A percentile compares a stretch with the other conserved stretches of the same genome.
These are phyloP conservation scores for Chelon auratus DNA, from an alignment of 2,797 vertebrate species.

Conservation along the genomic window DNA sequence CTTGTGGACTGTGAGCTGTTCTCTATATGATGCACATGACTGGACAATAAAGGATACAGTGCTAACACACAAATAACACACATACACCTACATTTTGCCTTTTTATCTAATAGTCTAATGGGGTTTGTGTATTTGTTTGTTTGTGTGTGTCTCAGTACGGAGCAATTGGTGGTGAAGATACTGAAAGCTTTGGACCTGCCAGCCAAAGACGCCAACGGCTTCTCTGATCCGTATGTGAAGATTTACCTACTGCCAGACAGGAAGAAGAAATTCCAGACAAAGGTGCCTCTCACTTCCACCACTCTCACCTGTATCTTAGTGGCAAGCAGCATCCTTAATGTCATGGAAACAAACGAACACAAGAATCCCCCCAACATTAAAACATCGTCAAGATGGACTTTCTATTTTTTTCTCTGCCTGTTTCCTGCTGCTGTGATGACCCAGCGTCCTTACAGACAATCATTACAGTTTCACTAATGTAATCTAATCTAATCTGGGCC, in stretches of 20 bases:
- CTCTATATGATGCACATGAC: constrained; percentile 11
- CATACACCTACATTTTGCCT: neutral
- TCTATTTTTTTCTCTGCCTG: constrained; percentile 2
- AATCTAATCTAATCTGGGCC: constrained; percentile 59
- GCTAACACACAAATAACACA: constrained; percentile 34
- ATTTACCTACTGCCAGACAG: constrained; percentile 95
- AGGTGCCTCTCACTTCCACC: constrained; percentile 77
- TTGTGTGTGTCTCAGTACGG: constrained; percentile 81
- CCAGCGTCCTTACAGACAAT: constrained; percentile 37
- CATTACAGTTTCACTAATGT: constrained; percentile 47
- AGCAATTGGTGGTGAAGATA: constrained; percentile 93
- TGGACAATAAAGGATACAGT: constrained; percentile 12
- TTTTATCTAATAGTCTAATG: constrained; percentile 23
- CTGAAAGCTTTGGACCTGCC: constrained; percentile 93
- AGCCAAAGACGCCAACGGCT: constrained; percentile 93
- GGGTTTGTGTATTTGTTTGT: constrained; percentile 26
- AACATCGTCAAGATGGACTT: too few relatives aligned
- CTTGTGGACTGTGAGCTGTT: too few relatives aligned
- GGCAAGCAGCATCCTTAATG: neutral
- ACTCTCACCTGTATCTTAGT: neutral
- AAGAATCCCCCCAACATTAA: too few relatives aligned
- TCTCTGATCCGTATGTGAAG: constrained; percentile 95
- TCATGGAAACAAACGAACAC: neutral
- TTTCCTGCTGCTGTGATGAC: constrained; percentile 20
- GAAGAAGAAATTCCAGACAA: constrained; percentile 96